Conservation (phyloP, 2,113 vertebrate genomes). For the Formicarius rufipectus region DNA sequence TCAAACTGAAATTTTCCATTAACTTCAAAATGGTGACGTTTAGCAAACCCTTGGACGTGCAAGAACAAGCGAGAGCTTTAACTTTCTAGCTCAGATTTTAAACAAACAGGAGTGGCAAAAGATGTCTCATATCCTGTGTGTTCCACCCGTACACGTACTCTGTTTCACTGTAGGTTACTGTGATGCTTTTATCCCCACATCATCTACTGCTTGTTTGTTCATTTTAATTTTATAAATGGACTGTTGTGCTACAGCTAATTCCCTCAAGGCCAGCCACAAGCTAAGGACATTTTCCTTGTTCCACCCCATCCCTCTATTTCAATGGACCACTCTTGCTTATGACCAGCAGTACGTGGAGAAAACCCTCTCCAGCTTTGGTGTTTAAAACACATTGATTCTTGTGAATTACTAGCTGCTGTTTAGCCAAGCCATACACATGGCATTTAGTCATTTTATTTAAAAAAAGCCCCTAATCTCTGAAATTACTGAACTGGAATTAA, state of each 20-base stretch:
- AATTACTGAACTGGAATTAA: not conserved
- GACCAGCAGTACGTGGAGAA: not conserved
- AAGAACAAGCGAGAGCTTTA: not conserved
- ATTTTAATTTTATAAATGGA: slow-evolving; percentile 35
- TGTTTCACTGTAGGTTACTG: not conserved
- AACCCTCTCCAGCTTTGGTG: not conserved
- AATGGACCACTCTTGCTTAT: not conserved
- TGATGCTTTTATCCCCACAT: not conserved
- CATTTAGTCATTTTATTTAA: not conserved
- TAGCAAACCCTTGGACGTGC: not conserved
- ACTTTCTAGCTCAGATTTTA: slow-evolving; percentile 8
- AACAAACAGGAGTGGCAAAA: slow-evolving; percentile 35
- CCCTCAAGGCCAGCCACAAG: not conserved
- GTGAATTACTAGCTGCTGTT: not conserved
- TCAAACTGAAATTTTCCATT: slow-evolving; percentile 19
- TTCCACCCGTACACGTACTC: not conserved
- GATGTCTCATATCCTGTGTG: slow-evolving; percentile 10
- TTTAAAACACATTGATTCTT: not conserved
- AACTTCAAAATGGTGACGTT: not conserved
- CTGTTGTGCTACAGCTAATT: not conserved
- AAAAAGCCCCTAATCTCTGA: not conserved
- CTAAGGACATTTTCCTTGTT: not conserved
- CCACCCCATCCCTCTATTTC: not conserved
- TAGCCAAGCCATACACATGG: not conserved
- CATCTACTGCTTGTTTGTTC: not conserved